Evolutionary conservation across 1,140 invertebrate species (phyloP).

Genomic region (Panulirus ornatus): DNA sequence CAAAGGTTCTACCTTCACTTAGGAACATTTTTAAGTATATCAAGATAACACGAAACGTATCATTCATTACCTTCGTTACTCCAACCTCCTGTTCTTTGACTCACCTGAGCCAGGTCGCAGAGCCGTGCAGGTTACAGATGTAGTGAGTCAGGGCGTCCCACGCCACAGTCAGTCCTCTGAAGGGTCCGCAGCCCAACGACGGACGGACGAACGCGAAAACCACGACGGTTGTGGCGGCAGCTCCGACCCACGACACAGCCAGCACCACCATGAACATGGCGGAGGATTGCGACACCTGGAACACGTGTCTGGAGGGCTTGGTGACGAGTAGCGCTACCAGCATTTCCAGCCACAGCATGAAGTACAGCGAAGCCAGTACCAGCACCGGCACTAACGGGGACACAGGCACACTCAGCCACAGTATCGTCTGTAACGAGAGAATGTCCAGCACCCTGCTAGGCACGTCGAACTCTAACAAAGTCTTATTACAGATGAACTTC

Average conservation of each 20-base stretch:
- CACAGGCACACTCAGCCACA: conserved; percentile 50
- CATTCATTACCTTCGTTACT: not conserved
- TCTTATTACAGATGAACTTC: not conserved
- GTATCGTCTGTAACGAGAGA: conserved; percentile 46
- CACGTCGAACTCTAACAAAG: conserved; percentile 39
- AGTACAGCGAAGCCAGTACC: conserved; percentile 16
- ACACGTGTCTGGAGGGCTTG: conserved; percentile 16
- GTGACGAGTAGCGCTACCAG: conserved; percentile 15
- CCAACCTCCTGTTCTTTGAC: not conserved
- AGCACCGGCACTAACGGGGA: conserved; percentile 43
- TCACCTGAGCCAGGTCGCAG: conserved; percentile 28
- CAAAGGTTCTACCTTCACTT: too few relatives aligned
- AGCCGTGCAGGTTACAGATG: not conserved
- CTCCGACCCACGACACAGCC: conserved; percentile 40
- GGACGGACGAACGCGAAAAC: conserved; percentile 17
- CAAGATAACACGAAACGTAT: too few relatives aligned
- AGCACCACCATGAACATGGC: conserved; percentile 59
- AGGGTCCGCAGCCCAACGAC: conserved; percentile 56
- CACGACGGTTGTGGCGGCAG: conserved; percentile 12
- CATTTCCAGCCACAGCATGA: conserved; percentile 32
- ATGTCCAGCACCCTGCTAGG: conserved; percentile 48
- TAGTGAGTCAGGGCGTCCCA: conserved; percentile 40
- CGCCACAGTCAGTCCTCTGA: conserved; percentile 22
- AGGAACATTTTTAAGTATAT: too few relatives aligned
- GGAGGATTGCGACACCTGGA: conserved; percentile 43